phyloP scores from a whole-genome alignment of 92 coral and sea anemone species.

The Anthopleura xanthogrammica region DNA sequence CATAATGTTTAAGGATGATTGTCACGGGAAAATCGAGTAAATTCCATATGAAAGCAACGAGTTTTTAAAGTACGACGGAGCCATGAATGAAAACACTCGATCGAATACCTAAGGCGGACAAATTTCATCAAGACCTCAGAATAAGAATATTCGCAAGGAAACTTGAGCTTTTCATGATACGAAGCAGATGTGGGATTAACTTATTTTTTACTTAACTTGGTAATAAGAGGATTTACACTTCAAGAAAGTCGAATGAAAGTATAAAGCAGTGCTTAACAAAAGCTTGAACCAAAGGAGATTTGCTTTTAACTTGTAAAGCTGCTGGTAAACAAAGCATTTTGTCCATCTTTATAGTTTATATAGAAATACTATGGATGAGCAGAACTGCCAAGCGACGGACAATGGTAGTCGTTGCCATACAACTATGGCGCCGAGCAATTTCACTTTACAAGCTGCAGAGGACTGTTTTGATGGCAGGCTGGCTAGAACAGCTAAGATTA shows the following conservation, averaged over 20 bases:
- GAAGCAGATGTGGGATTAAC: slow-evolving; percentile 1
- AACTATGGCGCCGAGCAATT: not conserved
- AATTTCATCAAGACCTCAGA: not conserved
- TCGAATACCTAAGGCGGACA: not conserved
- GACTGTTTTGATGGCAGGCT: slow-evolving; percentile 32
- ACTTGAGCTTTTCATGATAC: not conserved
- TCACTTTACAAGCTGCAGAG: slow-evolving; percentile 5
- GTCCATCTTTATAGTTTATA: not conserved
- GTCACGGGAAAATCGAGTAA: not conserved
- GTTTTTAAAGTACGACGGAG: not conserved
- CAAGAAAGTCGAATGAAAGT: not conserved
- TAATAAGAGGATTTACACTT: slow-evolving; percentile 4
- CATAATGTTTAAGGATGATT: not conserved
- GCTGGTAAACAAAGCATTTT: not conserved
- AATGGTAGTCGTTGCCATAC: not conserved
- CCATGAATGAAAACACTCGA: not conserved
- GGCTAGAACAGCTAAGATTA: slow-evolving; percentile 16
- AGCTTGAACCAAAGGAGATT: not conserved
- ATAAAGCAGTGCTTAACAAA: not conserved
- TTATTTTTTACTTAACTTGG: not conserved
- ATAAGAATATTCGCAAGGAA: not conserved
- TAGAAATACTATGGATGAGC: not conserved
- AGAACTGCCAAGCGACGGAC: not conserved
- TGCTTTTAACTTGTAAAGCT: not conserved
- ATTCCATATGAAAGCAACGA: not conserved